Evolutionary conservation across 2,113 vertebrate genomes (phyloP).

Genomic region (Colius striatus): DNA sequence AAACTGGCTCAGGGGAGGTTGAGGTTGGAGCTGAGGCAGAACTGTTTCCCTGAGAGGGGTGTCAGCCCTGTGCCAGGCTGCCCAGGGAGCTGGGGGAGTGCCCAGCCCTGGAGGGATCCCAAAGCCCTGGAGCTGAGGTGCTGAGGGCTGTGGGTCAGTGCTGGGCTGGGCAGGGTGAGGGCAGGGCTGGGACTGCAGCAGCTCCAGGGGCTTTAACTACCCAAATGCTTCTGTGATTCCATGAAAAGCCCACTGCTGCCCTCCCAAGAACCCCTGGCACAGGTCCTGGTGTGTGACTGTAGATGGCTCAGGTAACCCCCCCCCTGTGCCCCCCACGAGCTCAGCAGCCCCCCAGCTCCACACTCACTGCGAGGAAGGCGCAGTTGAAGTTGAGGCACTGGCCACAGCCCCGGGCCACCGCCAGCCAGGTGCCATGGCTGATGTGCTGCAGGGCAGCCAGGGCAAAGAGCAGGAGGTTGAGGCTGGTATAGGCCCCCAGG

Average conservation of each 20-base stretch:
- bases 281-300: neutral
- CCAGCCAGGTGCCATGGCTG: slow-evolving; percentile 60
- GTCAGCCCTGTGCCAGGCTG: no score
- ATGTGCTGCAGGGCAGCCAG: slow-evolving; percentile 69
- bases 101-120: no score
- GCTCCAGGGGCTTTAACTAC: no score
- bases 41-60: no score
- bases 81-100: no score
- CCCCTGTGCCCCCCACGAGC: fast-evolving
- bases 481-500: slow-evolving; percentile 71
- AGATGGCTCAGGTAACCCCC: neutral
- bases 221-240: no score
- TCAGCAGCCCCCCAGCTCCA: neutral
- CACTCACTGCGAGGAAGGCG: slow-evolving; percentile 84
- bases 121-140: no score
- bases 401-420: slow-evolving; percentile 86
- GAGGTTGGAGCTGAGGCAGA: no score
- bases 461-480: slow-evolving; percentile 80
- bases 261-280: neutral
- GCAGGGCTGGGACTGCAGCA: no score
- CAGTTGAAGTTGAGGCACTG: slow-evolving; percentile 92
- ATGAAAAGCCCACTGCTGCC: neutral
- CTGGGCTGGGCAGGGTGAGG: no score
- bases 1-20: no score
- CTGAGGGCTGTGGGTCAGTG: no score